Percentiles rank a stretch among this genome's conserved stretches.
These are phyloP conservation scores for Megamerina dolium DNA, from an alignment of 2,888 invertebrate genomes.

Conservation along the genomic window DNA sequence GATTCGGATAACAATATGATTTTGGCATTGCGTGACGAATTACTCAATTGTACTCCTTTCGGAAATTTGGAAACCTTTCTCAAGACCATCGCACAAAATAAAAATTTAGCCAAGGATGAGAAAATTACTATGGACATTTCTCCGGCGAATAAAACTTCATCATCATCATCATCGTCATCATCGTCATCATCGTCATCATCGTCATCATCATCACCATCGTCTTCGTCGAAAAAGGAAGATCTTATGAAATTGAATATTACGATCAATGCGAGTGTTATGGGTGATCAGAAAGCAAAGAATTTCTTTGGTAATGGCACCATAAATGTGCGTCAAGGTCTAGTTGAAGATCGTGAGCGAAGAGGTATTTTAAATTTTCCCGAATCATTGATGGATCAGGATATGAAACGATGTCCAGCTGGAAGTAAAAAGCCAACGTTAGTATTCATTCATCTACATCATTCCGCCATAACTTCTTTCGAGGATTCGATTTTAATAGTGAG, in stretches of 20 bases:
- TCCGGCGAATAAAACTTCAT: neutral
- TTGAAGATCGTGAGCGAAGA: constrained; percentile 20
- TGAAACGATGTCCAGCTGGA: no score
- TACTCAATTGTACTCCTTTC: constrained; percentile 24
- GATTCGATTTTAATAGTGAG: no score
- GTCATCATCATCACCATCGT: neutral
- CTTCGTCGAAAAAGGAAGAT: neutral
- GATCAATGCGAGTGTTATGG: constrained; percentile 37
- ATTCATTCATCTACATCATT: neutral
- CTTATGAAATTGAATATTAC: constrained; percentile 34
- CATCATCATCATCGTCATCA: neutral
- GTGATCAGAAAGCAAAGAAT: constrained; percentile 28
- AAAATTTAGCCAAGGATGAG: neutral
- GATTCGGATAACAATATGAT: constrained; percentile 14
- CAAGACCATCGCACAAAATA: constrained; percentile 7
- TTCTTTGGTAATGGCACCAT: constrained; percentile 37
- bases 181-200: neutral
- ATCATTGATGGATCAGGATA: no score
- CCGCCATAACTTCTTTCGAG: no score
- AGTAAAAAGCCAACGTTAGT: constrained; percentile 8
- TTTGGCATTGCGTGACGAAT: constrained; percentile 18
- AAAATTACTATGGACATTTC: neutral
- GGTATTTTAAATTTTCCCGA: no score
- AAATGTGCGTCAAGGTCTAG: constrained; percentile 22
- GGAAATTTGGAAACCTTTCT: constrained; percentile 23